phyloP scores from a whole-genome alignment of 2,113 vertebrate species.

The Podiceps cristatus region DNA sequence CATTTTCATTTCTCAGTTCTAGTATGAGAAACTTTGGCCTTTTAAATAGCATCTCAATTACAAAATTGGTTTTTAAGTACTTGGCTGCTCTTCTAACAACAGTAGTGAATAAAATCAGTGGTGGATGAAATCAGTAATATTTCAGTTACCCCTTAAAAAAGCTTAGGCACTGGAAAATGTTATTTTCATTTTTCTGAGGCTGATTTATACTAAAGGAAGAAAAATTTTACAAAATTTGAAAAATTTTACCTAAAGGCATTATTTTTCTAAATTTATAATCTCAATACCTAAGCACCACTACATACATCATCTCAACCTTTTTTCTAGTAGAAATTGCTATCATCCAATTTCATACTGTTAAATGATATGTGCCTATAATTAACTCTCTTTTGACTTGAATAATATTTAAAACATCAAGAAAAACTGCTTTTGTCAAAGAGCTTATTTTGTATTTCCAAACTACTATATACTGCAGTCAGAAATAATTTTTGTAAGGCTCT shows the following conservation, averaged over 20 bases:
- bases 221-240: not conserved
- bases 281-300: not conserved
- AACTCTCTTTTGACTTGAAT: not conserved
- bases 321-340: not conserved
- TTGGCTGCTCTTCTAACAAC: not conserved
- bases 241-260: not conserved
- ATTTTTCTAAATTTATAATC: not conserved
- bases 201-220: not conserved
- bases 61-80: not conserved
- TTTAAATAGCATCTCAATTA: not conserved
- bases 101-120: not conserved
- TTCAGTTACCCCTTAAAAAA: not conserved
- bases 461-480: not conserved
- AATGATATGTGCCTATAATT: not conserved
- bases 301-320: accelerated
- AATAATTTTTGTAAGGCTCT: not conserved
- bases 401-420: not conserved
- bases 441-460: not conserved
- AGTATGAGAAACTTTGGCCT: not conserved
- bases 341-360: not conserved
- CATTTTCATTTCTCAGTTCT: not conserved
- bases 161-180: not conserved
- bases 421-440: not conserved
- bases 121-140: not conserved
- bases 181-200: not conserved